These are phyloP conservation scores for Hyla sarda DNA, from an alignment of 2,113 vertebrate species.

Conservation along the genomic window DNA sequence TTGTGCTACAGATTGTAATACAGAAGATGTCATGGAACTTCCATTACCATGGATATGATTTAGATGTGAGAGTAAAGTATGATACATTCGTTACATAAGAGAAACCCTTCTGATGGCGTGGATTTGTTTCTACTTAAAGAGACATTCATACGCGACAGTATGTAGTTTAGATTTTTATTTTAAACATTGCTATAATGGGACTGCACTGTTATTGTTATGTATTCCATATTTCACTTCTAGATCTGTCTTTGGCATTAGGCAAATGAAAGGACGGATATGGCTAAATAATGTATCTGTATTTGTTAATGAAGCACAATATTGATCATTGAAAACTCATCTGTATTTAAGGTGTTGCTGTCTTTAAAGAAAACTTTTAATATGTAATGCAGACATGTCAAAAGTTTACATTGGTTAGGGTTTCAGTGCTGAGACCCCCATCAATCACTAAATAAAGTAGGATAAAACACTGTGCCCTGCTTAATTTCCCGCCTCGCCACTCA, in stretches of 20 bases:
- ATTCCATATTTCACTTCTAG: neutral
- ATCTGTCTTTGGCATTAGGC: neutral
- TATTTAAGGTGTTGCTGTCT: too few relatives aligned
- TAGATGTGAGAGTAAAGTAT: neutral
- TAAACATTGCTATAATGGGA: neutral
- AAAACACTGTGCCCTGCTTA: too few relatives aligned
- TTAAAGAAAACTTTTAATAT: too few relatives aligned
- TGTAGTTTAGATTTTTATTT: neutral
- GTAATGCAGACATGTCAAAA: too few relatives aligned
- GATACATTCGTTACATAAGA: neutral
- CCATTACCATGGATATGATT: conserved; percentile 3
- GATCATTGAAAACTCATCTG: neutral
- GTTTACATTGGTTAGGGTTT: too few relatives aligned
- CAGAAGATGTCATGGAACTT: conserved; percentile 11
- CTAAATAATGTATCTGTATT: neutral
- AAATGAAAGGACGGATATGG: neutral
- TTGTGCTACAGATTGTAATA: conserved; percentile 4
- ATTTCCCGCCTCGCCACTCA: too few relatives aligned
- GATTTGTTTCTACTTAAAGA: neutral
- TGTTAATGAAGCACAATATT: too few relatives aligned
- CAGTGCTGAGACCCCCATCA: too few relatives aligned
- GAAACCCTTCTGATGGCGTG: neutral
- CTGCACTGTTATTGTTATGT: neutral
- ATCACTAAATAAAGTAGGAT: too few relatives aligned
- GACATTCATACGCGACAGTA: neutral